Evolutionary conservation across 2,113 vertebrate genomes (phyloP), one percentile per base, ranked within the genome.

Genomic region (Lucifuga dentata): DNA sequence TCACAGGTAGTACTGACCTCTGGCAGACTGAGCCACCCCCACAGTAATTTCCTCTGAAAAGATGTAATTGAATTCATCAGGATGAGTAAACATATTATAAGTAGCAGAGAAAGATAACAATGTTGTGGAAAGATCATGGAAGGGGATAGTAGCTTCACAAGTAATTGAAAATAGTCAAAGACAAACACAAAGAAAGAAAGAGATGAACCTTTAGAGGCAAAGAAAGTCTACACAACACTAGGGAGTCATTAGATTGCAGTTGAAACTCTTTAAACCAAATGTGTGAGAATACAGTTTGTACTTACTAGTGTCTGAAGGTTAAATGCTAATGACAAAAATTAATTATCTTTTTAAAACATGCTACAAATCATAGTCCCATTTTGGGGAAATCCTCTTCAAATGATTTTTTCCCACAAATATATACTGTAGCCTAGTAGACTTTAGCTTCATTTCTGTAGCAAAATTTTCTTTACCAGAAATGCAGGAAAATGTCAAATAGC

Each of bases 31-130:
- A 73, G 62, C 75, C 70, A 84, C 81, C 85, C 88, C 81, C 83
- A 68, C 81, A 80, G 79, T 88, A 83, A 90, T 89, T 89, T 90
- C 77, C 88, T 71, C 78, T 77, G 82, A 88, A 90, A 86, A 89
- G 78, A 86, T 87, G 83, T 90, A 90, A 92, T 92, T 89, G 86
- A 90, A 90, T 90, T 91, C 86, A 91, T 93, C 86, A 89, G 87
- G 86, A 86, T 81, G 83, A 74, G 88, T 90, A 88, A 91, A 91
- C 86, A 90, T 88, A 87, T 89, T 85, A 80, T 72, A 88, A 88
- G 82, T 83, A 89, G 80, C 49, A 68, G 78, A 72, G 75, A 71
- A 81, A 77, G 89, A 91, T 91, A 89, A 90, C 82, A 81, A 70
- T 89, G 87, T 90, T 87, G 88, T 88, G 80, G 84, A 70, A 68